Evolutionary conservation across 1,140 invertebrate species (phyloP), one percentile per base, ranked within the genome.

Genomic region (Gonioctena quinquepunctata): DNA sequence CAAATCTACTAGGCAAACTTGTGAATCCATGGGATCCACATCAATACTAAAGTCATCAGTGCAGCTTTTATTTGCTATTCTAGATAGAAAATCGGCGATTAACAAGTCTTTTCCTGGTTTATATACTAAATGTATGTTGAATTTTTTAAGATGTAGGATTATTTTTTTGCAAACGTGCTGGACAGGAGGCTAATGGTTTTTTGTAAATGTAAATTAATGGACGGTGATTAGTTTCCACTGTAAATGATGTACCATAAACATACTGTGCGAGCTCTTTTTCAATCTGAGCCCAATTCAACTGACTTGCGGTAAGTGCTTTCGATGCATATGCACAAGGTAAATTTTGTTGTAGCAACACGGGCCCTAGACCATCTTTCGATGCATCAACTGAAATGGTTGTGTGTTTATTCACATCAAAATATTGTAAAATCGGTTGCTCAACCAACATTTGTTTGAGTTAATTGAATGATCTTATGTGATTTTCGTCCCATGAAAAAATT

Each of bases 71-170:
- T 4, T 63, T 33, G 16, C 28, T 63, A 54, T 63, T 85, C 66
- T 67, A 83, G 82, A 71, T n/a, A 84, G 77, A 16, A 80, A 80
- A 77, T 87, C 84, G 54, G 83, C 78, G 23, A 33, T 7, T 33
- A 33, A 81, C 72, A 73, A 26, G 25, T 73, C 33, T 48, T 52
- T 86, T 5, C 85, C 85, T 48, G 78, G 79, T 68, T 74, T 77
- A 72, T 83, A 87, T 23, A 63, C 28, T 2, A 86, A 69, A 19
- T 76, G 69, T 28, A 86, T 78, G 68, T 85, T 77, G 79, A 82
- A 85, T 59, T 72, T 59, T 65, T 81, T 80, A 50, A 85, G 56
- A 63, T 74, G 74, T 8, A 86, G 63, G 66, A 80, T 69, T 68
- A 84, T 77, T 28, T 76, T 48, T 48, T 73, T 84, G 81, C 19